Evolutionary conservation across 2,888 invertebrate genomes (phyloP), one percentile per base, ranked within the genome.

Genomic region (Antitype chi): DNA sequence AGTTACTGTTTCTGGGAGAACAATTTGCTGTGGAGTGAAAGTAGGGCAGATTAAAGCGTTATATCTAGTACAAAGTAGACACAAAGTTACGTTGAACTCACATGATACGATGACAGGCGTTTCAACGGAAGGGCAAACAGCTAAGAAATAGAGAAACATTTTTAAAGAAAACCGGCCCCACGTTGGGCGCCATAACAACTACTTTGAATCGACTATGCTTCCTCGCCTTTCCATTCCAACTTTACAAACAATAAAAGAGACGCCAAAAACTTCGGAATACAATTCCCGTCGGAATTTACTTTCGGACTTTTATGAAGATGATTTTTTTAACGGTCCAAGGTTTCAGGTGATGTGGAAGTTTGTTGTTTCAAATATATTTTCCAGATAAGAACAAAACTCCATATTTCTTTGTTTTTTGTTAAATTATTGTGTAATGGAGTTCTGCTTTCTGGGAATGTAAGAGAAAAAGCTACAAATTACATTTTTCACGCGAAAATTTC

Each of bases 251-350:
- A 83, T 87, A 87, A 88, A 87, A 84, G 84, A 78, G 80, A 85
- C 85, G 84, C 78, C 83, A 70, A 85, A 88, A 85, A 88, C 85
- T 85, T 85, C 43, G 80, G 79, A 81, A 84, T 75, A 89, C 89
- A 90, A 89, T 91, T 84, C 87, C 84, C 79, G 59, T 72, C 64
- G 76, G 87, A 92, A 91, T 91, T 91, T 91, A 90, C 91, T 90
- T 89, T 85, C 66, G 74, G 89, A 91, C 87, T 92, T 91, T 90
- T 91, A 89, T 89, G 82, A 84, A 88, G 88, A 89, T 87, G 82
- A 89, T 91, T 89, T 88, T 87, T 86, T 88, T 86, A 89, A 89
- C 83, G 85, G 80, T 74, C 79, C 67, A 74, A 83, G 64, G 76
- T 76, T 84, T 85, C 83, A 81, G 84, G 85, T 86, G 76, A 82